Percentiles rank a stretch among this genome's conserved stretches.
These are phyloP conservation scores for Siniperca knerii DNA, from an alignment of 2,113 vertebrate genomes.

Conservation along the genomic window DNA sequence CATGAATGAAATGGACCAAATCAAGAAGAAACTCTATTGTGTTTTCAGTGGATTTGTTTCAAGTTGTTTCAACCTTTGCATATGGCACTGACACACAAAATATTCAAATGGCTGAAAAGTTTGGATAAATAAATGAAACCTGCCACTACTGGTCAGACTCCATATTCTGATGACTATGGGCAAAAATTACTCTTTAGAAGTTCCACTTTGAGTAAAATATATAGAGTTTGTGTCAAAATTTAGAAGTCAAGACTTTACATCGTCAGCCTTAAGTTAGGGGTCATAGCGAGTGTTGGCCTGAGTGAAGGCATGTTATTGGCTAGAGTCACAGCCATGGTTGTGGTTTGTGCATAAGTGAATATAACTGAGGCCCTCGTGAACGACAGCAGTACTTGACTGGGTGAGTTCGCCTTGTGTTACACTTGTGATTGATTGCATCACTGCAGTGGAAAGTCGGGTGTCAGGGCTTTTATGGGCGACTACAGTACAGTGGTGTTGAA, in stretches of 20 bases:
- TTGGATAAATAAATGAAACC: slow-evolving; percentile 14
- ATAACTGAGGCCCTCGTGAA: slow-evolving; percentile 2
- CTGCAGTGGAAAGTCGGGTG: slow-evolving; percentile 76
- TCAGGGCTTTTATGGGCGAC: slow-evolving; percentile 71
- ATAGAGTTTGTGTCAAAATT: neutral
- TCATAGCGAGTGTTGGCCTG: neutral
- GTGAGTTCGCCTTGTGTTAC: slow-evolving; percentile 55
- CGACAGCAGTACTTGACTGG: slow-evolving; percentile 38
- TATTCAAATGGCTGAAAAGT: slow-evolving; percentile 20
- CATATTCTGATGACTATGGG: neutral
- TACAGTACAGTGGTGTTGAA: slow-evolving; percentile 70
- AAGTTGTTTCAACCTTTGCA: slow-evolving; percentile 30
- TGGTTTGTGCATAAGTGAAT: slow-evolving; percentile 35
- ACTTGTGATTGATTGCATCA: slow-evolving; percentile 79
- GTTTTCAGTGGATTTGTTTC: slow-evolving; percentile 36
- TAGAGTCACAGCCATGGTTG: neutral
- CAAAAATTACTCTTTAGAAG: neutral
- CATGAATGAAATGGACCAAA: slow-evolving; percentile 24
- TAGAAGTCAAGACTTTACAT: neutral
- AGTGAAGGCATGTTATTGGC: neutral
- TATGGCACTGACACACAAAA: neutral
- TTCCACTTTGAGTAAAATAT: neutral
- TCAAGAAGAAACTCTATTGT: slow-evolving; percentile 19
- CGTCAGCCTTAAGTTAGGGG: neutral
- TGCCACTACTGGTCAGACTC: neutral